Evolutionary conservation across 2,797 vertebrate species (phyloP), one percentile per base, ranked within the genome.

Genomic region (Coilia nasus): DNA sequence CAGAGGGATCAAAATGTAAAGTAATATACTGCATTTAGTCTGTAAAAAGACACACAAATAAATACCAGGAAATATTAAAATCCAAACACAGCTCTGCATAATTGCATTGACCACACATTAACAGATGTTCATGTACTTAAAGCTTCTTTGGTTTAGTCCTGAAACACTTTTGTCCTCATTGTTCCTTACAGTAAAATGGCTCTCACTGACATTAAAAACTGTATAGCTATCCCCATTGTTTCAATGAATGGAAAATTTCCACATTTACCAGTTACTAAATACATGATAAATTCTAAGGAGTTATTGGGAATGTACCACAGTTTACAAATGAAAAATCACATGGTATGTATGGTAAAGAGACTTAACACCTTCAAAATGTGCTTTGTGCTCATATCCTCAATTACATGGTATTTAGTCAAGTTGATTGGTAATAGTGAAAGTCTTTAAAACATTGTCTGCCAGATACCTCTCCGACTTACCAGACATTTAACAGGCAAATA

Each of bases 41-140:
- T 25, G 46, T n/a, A 47, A 47, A 47, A 47, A 67, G 14, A 31
- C 11, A 71, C 14, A 71, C 10, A 71, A 71, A 71, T 71, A 71
- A 71, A 71, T 71, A 71, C 64, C 28, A 25, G 64, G 64, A 17
- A 71, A 71, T 64, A 28, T 64, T 64, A 64, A 31, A 19, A 31
- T 71, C 25, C 11, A 71, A 31, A 35, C 64, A 31, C 25, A 31
- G 5, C 12, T 71, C 64, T 31, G 28, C 64, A 15, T 71, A 5
- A 71, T 71, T 14, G 64, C 64, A 17, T 6, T 31, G 10, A 71
- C 25, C 25, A 71, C 64, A 71, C 64, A 28, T 71, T 14, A 71
- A 28, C 25, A 31, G 9, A 11, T 35, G 14, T 71, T 71, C 11
- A 71, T 17, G 25, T 3, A 31, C 28, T 71, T 35, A 71, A 71